These are phyloP conservation scores for Palythoa heliodiscus DNA, from an alignment of 92 coral and sea anemone species.

Conservation along the genomic window DNA sequence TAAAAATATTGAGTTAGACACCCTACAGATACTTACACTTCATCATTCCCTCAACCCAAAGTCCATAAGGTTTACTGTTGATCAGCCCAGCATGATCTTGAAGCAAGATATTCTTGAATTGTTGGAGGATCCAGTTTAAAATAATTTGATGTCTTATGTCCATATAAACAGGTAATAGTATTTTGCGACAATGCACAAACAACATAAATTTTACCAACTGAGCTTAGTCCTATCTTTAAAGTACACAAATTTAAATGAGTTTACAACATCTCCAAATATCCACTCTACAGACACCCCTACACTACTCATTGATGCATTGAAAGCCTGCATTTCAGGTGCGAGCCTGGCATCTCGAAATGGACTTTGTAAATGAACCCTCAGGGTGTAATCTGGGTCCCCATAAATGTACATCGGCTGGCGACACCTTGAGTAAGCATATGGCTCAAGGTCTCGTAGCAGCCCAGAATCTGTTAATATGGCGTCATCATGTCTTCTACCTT, in stretches of 20 bases:
- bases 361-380: constrained; percentile 11
- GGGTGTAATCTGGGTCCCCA: constrained; percentile 7
- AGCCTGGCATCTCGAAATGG: constrained; percentile 23
- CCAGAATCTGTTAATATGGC: constrained; percentile 12
- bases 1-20: neutral
- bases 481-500: neutral
- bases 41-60: neutral
- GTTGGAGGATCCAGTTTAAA: constrained; percentile 25
- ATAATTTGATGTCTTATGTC: constrained; percentile 22
- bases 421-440: neutral
- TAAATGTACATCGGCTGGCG: constrained; percentile 21
- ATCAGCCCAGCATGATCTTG: neutral
- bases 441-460: constrained; percentile 4
- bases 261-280: constrained; percentile 26
- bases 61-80: constrained; percentile 6
- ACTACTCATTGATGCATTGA: constrained; percentile 17
- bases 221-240: constrained; percentile 27
- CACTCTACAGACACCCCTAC: constrained; percentile 28
- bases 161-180: constrained; percentile 9
- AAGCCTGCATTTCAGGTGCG: constrained; percentile 20
- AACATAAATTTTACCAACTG: constrained; percentile 18
- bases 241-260: constrained; percentile 22
- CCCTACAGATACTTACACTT: neutral
- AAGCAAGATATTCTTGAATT: constrained; percentile 4
- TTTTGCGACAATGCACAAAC: constrained; percentile 19